Percentiles rank a stretch among this genome's conserved stretches.
These are phyloP conservation scores for Cantharis flavilabris DNA, from an alignment of 2,888 invertebrate species.

Conservation along the genomic window DNA sequence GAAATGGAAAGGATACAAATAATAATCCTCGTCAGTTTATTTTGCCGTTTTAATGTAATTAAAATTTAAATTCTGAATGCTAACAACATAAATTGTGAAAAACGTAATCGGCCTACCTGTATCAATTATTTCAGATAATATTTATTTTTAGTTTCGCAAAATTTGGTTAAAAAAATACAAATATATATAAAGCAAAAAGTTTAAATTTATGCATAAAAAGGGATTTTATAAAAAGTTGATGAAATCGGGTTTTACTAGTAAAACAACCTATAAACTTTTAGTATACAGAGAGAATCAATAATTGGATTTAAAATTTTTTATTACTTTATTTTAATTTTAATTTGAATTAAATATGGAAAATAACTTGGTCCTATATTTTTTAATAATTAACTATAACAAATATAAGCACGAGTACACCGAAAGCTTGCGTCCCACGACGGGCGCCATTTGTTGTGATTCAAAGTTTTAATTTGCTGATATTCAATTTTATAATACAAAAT, in stretches of 20 bases:
- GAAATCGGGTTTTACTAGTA: not conserved
- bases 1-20: conserved; percentile 2
- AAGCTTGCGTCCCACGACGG: no score
- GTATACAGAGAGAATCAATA: no score
- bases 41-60: conserved; percentile 1
- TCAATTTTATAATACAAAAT: no score
- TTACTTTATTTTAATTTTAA: no score
- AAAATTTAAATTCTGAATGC: conserved; percentile 3
- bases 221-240: not conserved
- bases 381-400: no score
- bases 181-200: not conserved
- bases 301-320: no score
- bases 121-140: not conserved
- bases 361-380: no score
- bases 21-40: not conserved
- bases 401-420: no score
- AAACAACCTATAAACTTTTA: no score
- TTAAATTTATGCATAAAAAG: not conserved
- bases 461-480: no score
- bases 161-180: not conserved
- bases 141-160: not conserved
- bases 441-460: no score
- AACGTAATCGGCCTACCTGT: not conserved
- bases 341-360: no score
- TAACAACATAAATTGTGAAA: not conserved